A percentile compares a stretch with the other conserved stretches of the same genome.
These are phyloP conservation scores for Scaptomyza parva DNA, from an alignment of 2,888 invertebrate species.

Conservation along the genomic window DNA sequence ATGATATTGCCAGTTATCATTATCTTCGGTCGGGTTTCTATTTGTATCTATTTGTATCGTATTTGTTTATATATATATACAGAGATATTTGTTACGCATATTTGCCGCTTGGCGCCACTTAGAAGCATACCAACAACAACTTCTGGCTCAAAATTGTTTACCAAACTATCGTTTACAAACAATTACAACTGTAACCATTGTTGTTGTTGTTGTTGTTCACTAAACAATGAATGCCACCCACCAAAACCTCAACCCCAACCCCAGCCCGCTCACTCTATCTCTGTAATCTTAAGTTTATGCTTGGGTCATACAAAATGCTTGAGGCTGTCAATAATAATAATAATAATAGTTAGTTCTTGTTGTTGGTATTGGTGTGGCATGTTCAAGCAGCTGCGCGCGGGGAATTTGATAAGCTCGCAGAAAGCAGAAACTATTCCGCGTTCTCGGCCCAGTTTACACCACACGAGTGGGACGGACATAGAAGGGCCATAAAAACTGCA, in stretches of 20 bases:
- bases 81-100: constrained; percentile 47
- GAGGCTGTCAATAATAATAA: constrained; percentile 61
- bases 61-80: no score
- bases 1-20: constrained; percentile 55
- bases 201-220: constrained; percentile 40
- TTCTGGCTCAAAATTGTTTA: constrained; percentile 60
- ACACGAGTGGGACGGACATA: not conserved
- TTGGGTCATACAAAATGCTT: constrained; percentile 43
- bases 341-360: constrained; percentile 34
- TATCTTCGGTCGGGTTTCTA: constrained; percentile 23
- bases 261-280: not conserved
- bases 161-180: constrained; percentile 78
- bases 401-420: constrained; percentile 49
- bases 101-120: constrained; percentile 81
- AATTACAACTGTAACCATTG: constrained; percentile 71
- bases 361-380: constrained; percentile 50
- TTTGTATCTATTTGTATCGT: not conserved
- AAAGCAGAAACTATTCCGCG: constrained; percentile 8
- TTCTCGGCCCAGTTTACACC: constrained; percentile 61
- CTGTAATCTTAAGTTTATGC: constrained; percentile 28
- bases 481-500: constrained; percentile 49
- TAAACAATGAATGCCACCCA: constrained; percentile 21
- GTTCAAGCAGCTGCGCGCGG: constrained; percentile 49
- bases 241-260: not conserved
- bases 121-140: constrained; percentile 54